Base-by-base conservation (phyloP, 2,113 vertebrate genomes). In the Canis aureus region DNA sequence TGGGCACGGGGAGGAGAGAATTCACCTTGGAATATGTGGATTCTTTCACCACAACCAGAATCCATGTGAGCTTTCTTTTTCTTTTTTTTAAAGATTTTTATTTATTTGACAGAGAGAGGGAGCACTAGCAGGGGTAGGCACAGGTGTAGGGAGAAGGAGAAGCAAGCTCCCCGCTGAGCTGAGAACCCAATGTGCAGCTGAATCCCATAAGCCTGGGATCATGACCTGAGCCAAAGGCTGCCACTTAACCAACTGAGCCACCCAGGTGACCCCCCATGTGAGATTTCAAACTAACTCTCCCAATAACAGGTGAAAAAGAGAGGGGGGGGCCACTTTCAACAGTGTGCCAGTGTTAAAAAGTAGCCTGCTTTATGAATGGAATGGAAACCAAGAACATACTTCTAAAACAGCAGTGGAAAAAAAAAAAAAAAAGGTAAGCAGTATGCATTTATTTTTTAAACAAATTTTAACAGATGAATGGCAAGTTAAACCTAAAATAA, bases 341-440 rank as follows among this genome's bases (percentile, higher is more conserved):
- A 29, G 32, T 11, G 4, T 3, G 19, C 17, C 29, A 6, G 16
- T 0, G 0, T 43, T 32, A 43, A 71, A 32, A 0, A 3, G 22
- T 3, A 17, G 11, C 20, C 35, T 27, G 1, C 15, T 92, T 59
- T 59, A 69, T 2, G 1, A 20, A 60, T 0, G 29, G 74, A 69
- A 95, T 0, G 29, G 74, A 69, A 95, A 94, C 17, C 29, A 29
- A 92, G 74, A 66, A 10, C 20, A 23, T 1, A 10, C 22, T 82
- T 95, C 17, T 32, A 78, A 93, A 91, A 71, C 1, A 60, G 32
- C 17, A 17, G 55, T 3, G 0, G 16, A 29, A 76, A 76, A 51
- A 27, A 55, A 78, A 78, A 57, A 25, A 64, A 22, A 25, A 69
- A 57, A 64, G 6, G n/a, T 20, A 78, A 66, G 32, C 8, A 25